A percentile compares a stretch with the other conserved stretches of the same genome.
Conservation (phyloP, 1,140 invertebrate species). For the Aphelenchoides besseyi region DNA sequence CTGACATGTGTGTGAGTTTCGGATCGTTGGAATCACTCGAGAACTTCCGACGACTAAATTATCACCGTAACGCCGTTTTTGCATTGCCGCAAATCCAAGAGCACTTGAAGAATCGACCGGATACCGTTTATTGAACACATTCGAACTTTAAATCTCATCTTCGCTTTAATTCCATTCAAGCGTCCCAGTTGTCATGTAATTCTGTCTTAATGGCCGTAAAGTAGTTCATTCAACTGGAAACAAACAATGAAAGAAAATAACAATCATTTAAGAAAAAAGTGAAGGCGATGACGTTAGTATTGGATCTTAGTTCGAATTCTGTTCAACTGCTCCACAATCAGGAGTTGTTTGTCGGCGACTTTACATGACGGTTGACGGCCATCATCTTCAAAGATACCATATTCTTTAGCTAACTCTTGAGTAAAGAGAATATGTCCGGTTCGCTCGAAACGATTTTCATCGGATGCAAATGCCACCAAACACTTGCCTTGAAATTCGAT, state of each 20-base stretch:
- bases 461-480: conserved; percentile 4
- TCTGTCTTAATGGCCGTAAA: too few relatives aligned
- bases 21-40: conserved; percentile 36
- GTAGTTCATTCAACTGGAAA: too few relatives aligned
- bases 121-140: conserved; percentile 43
- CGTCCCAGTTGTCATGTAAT: too few relatives aligned
- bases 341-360: conserved; percentile 14
- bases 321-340: not conserved
- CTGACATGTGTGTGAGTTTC: conserved; percentile 40
- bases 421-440: conserved; percentile 8
- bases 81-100: conserved; percentile 45
- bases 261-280: not conserved
- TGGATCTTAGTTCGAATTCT: not conserved
- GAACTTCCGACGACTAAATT: conserved; percentile 35
- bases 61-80: conserved; percentile 39
- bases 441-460: conserved; percentile 7
- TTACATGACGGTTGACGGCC: not conserved
- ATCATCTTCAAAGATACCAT: not conserved
- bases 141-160: too few relatives aligned
- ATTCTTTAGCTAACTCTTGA: conserved; percentile 4
- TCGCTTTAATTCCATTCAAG: too few relatives aligned
- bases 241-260: too few relatives aligned
- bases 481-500: conserved; percentile 1
- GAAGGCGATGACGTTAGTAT: too few relatives aligned
- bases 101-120: conserved; percentile 43